phyloP scores from a whole-genome alignment of 2,113 vertebrate genomes.

The Capreolus pygargus region DNA sequence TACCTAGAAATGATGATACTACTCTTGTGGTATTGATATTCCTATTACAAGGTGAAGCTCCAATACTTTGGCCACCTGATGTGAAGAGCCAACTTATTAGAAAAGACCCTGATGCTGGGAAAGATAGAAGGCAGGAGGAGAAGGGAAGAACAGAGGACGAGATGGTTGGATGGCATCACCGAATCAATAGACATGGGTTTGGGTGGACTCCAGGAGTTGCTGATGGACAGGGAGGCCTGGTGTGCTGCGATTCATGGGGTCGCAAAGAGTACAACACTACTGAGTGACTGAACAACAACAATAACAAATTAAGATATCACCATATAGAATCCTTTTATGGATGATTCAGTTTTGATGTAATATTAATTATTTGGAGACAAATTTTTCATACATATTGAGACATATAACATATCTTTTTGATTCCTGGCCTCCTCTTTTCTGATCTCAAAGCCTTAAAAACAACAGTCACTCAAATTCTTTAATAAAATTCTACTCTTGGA shows the following conservation, averaged over 20 bases:
- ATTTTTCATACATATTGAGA: neutral
- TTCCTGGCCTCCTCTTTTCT: neutral
- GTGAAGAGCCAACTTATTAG: neutral
- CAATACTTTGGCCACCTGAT: neutral
- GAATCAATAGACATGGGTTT: neutral
- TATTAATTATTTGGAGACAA: neutral
- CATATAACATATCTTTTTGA: neutral
- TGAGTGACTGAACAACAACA: neutral
- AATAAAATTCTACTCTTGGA: neutral
- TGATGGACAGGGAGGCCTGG: neutral
- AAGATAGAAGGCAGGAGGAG: neutral
- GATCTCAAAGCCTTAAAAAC: neutral
- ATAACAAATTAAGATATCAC: neutral
- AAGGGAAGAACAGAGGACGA: neutral
- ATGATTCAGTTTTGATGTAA: neutral
- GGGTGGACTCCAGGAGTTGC: no score
- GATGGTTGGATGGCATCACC: neutral
- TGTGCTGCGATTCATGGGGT: fast-evolving
- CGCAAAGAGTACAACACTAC: neutral
- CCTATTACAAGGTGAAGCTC: neutral
- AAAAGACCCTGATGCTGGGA: neutral
- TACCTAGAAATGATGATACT: neutral
- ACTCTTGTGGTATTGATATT: neutral
- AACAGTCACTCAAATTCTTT: neutral
- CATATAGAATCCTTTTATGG: neutral